Evolutionary conservation across 2,888 invertebrate genomes (phyloP).

Genomic region (Netelia virgata): DNA sequence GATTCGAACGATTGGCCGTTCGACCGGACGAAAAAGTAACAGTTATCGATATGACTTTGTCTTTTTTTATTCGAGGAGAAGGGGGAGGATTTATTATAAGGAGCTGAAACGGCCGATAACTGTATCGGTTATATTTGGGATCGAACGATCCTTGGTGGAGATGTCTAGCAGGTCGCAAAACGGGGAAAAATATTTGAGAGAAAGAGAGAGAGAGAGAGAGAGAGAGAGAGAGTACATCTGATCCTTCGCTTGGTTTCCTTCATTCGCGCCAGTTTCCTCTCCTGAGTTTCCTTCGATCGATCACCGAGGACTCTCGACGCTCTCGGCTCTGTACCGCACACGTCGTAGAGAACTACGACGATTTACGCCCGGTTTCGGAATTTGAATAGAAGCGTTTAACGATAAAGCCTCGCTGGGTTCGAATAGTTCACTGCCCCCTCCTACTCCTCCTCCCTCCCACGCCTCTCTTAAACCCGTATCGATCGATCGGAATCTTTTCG

Average conservation of each 20-base stretch:
- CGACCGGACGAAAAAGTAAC: background rate
- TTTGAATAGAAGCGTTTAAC: conserved; percentile 37
- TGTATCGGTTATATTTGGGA: background rate
- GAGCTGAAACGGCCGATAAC: background rate
- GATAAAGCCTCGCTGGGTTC: conserved; percentile 18
- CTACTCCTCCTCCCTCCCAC: background rate
- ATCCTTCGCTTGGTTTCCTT: background rate
- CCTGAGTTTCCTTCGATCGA: conserved; percentile 37
- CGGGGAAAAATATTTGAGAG: no score
- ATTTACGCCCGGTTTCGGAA: conserved; percentile 37
- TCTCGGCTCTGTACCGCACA: conserved; percentile 5
- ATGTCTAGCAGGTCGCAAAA: no score
- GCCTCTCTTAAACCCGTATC: background rate
- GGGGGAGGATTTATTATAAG: background rate
- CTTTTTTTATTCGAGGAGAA: no score
- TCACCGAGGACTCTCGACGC: conserved; percentile 26
- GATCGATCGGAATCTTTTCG: conserved; percentile 24
- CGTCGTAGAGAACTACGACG: conserved; percentile 4
- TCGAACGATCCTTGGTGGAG: background rate
- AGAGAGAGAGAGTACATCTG: no score
- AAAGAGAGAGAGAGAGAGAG: no score
- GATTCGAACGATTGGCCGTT: conserved; percentile 12
- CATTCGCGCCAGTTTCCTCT: no score
- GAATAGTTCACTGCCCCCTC: background rate
- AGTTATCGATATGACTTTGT: background rate